Percentiles rank a stretch among this genome's conserved stretches.
Conservation (phyloP, 2,888 invertebrate genomes). For the Dasypolia templi region DNA sequence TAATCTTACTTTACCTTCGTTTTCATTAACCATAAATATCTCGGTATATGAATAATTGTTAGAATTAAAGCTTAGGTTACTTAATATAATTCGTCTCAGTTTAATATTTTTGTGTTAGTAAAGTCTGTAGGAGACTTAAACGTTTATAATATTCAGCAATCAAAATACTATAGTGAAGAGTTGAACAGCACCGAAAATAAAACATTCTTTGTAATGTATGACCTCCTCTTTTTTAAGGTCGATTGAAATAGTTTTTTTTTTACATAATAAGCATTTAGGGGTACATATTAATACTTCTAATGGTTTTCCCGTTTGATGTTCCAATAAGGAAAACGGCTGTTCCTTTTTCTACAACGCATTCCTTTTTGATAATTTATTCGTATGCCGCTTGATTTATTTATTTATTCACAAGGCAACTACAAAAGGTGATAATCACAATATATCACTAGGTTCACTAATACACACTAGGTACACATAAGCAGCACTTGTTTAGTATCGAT, state of each 20-base stretch:
- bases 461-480: too few species aligned
- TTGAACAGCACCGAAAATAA: not conserved
- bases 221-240: not conserved
- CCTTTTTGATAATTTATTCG: too few species aligned
- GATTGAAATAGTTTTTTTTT: not conserved
- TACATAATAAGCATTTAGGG: not conserved
- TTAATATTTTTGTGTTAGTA: slow-evolving; percentile 26
- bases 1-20: slow-evolving; percentile 24
- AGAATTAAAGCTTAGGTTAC: slow-evolving; percentile 33
- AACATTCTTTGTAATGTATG: not conserved
- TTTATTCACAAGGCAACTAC: too few species aligned
- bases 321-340: too few species aligned
- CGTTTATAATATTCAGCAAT: not conserved
- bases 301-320: too few species aligned
- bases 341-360: too few species aligned
- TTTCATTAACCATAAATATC: slow-evolving; percentile 33
- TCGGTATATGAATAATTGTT: slow-evolving; percentile 38
- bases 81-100: slow-evolving; percentile 21
- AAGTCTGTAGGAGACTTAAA: not conserved
- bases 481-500: slow-evolving; percentile 59
- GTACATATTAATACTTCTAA: too few species aligned
- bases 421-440: too few species aligned
- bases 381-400: too few species aligned
- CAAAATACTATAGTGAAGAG: not conserved
- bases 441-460: too few species aligned